Evolutionary conservation across 2,113 vertebrate species (phyloP).

Genomic region (Sardina pilchardus): DNA sequence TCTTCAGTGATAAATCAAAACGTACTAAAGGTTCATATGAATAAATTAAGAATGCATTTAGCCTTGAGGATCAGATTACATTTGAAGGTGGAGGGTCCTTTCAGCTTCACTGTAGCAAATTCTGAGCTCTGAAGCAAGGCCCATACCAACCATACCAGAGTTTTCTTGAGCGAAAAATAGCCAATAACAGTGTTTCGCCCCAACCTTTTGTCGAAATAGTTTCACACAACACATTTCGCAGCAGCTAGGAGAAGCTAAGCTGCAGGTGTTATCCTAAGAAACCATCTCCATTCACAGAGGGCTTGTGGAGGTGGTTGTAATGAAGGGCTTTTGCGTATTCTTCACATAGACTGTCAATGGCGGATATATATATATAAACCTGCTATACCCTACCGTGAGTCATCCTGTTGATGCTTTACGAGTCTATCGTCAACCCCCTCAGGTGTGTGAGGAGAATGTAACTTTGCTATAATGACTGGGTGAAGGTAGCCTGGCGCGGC

Average conservation of each 20-base stretch:
- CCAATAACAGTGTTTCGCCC: neutral
- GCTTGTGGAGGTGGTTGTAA: neutral
- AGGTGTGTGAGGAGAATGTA: neutral
- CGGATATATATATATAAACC: neutral
- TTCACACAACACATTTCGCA: neutral
- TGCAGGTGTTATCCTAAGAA: neutral
- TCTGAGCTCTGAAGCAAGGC: neutral
- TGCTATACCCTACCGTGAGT: neutral
- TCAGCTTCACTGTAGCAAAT: neutral
- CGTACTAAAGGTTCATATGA: neutral
- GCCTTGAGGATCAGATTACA: neutral
- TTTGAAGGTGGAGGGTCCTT: neutral
- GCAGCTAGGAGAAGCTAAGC: neutral
- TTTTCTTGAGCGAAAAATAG: neutral
- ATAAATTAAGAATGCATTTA: slow-evolving; percentile 7
- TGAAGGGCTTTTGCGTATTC: neutral
- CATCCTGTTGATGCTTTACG: neutral
- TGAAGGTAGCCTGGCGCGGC: neutral
- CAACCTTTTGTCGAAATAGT: neutral
- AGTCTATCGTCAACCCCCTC: neutral
- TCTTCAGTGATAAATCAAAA: neutral
- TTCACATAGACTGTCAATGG: neutral
- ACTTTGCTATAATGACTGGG: neutral
- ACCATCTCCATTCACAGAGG: neutral
- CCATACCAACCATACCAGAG: neutral